Base-by-base conservation (phyloP, 2,888 invertebrate species). In the Elegia similella region DNA sequence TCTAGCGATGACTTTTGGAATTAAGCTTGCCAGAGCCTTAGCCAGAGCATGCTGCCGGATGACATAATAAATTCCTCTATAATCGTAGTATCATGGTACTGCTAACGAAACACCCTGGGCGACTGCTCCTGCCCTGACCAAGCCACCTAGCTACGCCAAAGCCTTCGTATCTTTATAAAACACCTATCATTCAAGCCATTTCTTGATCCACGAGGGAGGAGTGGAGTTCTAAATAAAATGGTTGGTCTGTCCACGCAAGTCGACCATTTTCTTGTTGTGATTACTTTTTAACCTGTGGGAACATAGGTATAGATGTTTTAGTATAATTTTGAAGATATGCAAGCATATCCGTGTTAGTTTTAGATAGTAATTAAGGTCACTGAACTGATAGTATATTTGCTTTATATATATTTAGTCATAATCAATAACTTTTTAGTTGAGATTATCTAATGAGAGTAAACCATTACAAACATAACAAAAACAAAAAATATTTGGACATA, bases 261-360 rank as follows among this genome's bases (percentile, higher is more conserved):
- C 75, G 69, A 62, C 71, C 69, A 77, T 80, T 80, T 74, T 75
- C 80, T 76, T 65, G 65, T 57, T 62, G 66, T 82, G 81, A 85
- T 86, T 83, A 76, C 81, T 64, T 82, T 79, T 80, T 80, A 80
- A 84, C 77, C 77, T 82, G 74, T 84, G 85, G 80, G 84, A 85
- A 82, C 67, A 54, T 54, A 42, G 55, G 44, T 53, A 23, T 5
- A n/a, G n/a, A 23, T 2, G 38, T 17, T 55, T 42, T 44, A 57
- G 30, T 54, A 16, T 54, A 54, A 54, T 43, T 43, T 43, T 43
- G 53, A 7, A 29, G 53, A 54, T 30, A 54, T 50, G 50, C 50
- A 38, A 32, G 50, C 16, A n/a, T 50, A 2, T 15, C n/a, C 10
- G 8, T 34, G 16, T 34, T 38, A 12, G 34, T 50, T 16, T 34